Evolutionary conservation across 2,797 vertebrate genomes (phyloP), one percentile per base, ranked within the genome.

Genomic region (Molossus molossus): DNA sequence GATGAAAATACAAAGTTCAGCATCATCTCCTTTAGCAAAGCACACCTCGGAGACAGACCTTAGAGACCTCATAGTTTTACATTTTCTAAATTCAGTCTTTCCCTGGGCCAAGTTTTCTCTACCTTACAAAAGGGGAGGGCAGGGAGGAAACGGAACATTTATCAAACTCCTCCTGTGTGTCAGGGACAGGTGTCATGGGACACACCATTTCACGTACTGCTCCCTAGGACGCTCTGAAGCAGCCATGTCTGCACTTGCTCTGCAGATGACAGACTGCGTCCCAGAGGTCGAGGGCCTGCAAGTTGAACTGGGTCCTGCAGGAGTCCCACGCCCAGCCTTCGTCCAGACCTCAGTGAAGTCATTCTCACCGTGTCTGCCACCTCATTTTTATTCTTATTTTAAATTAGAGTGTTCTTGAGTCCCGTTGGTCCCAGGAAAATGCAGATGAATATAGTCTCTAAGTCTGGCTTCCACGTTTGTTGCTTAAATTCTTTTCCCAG

Each of bases 1-100:
- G 55, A 67, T 4, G 10, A 89, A 94, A 57, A 58, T 23, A 57
- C 25, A 53, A 69, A 72, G 55, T 25, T 87, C 55, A 91, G 13
- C 5, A 48, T 13, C 27, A 3, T 65, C 81, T 88, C 33, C 37
- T 80, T 73, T 53, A 18, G 40, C 48, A 81, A 58, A 58, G 18
- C 25, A 53, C 13, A 48, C 18, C 6, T 75, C 58, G 40, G 18
- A 87, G 57, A 76, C 9, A 12, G 17, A 40, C 29, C 72, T 72
- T 55, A 60, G 57, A 67, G 70, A 67, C 21, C 45, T 15, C 23
- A n/a, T n/a, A 58, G 37, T 70, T 87, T 79, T 55, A 40, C 25
- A 77, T 87, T 87, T 93, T 76, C 58, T 87, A 94, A 88, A 80
- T 14, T 94, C 55, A 91, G 29, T 25, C 50, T 82, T 73, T 82